Percentiles rank a stretch among this genome's conserved stretches.
These are phyloP conservation scores for Venustaconcha ellipsiformis DNA, from an alignment of 1,140 invertebrate genomes.

Conservation along the genomic window DNA sequence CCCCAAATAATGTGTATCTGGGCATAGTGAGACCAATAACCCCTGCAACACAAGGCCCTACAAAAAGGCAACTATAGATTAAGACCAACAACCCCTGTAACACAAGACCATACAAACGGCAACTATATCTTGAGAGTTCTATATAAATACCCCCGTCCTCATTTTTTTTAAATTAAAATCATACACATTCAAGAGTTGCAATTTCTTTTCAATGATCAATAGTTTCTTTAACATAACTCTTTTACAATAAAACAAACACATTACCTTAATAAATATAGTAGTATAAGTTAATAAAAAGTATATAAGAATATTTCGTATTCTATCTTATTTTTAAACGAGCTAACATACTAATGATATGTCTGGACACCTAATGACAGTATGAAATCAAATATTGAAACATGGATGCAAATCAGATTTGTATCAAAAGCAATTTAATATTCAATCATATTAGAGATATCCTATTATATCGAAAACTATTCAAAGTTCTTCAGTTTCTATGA, in stretches of 20 bases:
- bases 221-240: too few relatives aligned
- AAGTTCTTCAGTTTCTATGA: neutral
- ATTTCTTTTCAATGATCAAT: too few relatives aligned
- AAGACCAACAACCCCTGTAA: too few relatives aligned
- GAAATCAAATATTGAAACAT: neutral
- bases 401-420: neutral
- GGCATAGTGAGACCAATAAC: constrained; percentile 62
- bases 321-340: neutral
- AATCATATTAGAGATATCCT: neutral
- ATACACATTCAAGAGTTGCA: too few relatives aligned
- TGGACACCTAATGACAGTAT: neutral
- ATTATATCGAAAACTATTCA: neutral
- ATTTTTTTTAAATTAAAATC: too few relatives aligned
- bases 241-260: too few relatives aligned
- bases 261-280: too few relatives aligned
- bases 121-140: too few relatives aligned
- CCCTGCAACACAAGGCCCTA: constrained; percentile 58
- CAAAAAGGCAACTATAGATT: neutral
- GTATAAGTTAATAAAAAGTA: too few relatives aligned
- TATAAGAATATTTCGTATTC: too few relatives aligned
- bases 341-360: neutral
- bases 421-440: neutral
- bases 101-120: too few relatives aligned
- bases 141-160: too few relatives aligned
- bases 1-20: constrained; percentile 58